phyloP scores from a whole-genome alignment of 2,888 invertebrate species.

The Orthosia incerta region DNA sequence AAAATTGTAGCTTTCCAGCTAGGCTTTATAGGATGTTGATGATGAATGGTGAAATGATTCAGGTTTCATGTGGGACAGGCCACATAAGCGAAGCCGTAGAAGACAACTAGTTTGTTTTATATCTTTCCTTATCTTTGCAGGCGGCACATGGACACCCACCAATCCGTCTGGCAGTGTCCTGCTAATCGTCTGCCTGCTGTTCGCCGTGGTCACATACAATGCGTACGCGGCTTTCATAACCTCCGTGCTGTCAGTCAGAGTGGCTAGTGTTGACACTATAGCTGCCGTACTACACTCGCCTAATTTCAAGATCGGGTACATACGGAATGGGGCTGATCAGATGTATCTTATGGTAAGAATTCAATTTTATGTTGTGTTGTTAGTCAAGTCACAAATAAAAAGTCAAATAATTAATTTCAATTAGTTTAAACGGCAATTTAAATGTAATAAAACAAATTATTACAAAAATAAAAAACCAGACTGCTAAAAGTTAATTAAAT shows the following conservation, averaged over 20 bases:
- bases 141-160: slow-evolving; percentile 91
- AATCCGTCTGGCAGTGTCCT: slow-evolving; percentile 91
- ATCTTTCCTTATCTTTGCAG: slow-evolving; percentile 73
- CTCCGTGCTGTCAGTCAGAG: slow-evolving; percentile 92
- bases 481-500: no score
- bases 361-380: no score
- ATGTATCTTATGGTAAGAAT: slow-evolving; percentile 91
- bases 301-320: slow-evolving; percentile 92
- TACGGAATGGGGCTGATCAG: slow-evolving; percentile 91
- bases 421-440: no score
- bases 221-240: slow-evolving; percentile 93
- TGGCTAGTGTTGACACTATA: slow-evolving; percentile 90
- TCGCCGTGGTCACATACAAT: slow-evolving; percentile 92
- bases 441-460: no score
- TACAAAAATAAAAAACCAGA: no score
- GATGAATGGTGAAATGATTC: no score
- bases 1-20: no score
- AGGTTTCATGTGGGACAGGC: no score
- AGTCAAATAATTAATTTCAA: no score
- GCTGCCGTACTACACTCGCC: slow-evolving; percentile 90
- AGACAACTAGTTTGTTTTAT: background rate
- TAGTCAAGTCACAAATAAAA: no score
- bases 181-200: slow-evolving; percentile 90
- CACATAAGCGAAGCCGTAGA: no score
- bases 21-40: no score